Evolutionary conservation across 1,140 invertebrate species (phyloP), one percentile per base, ranked within the genome.

Genomic region (Anastatus disparis): DNA sequence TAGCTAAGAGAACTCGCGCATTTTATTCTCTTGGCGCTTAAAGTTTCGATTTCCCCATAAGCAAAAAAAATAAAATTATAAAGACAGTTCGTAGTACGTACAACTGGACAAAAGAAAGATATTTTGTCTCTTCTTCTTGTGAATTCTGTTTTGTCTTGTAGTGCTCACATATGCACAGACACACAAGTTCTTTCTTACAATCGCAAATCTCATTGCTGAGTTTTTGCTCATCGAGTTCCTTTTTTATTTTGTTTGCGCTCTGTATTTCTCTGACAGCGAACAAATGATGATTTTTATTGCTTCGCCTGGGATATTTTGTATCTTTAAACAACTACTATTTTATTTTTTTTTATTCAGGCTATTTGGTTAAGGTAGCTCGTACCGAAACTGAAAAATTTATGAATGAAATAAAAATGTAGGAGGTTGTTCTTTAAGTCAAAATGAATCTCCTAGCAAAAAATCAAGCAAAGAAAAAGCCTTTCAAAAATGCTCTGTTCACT

Each of bases 1-100:
- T n/a, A n/a, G n/a, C n/a, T n/a, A n/a, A n/a, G n/a, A n/a, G n/a
- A n/a, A n/a, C n/a, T n/a, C n/a, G n/a, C n/a, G n/a, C n/a, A n/a
- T n/a, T n/a, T n/a, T n/a, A n/a, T n/a, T n/a, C 9, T 38, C 29
- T 55, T 27, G 6, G n/a, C 15, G 17, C 24, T 46, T 20, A 44
- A 35, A 55, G 50, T 66, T 52, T 55, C 52, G 52, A 55, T 66
- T 66, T 66, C 52, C 35, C 3, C 38, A 22, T 29, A 40, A 38
- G 7, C n/a, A 66, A 27, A n/a, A 66, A n/a, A 17, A 13, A 44
- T n/a, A 44, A 12, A 17, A 35, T 2, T 24, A 63, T n/a, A n/a
- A 27, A 46, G 42, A 48, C 13, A 61, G 12, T 17, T 13, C 44
- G n/a, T 24, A 22, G 48, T 42, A 24, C n/a, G 29, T 27, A 17